A percentile compares a stretch with the other conserved stretches of the same genome.
Conservation (phyloP, 2,797 vertebrate species). For the Cossypha polioptera region DNA sequence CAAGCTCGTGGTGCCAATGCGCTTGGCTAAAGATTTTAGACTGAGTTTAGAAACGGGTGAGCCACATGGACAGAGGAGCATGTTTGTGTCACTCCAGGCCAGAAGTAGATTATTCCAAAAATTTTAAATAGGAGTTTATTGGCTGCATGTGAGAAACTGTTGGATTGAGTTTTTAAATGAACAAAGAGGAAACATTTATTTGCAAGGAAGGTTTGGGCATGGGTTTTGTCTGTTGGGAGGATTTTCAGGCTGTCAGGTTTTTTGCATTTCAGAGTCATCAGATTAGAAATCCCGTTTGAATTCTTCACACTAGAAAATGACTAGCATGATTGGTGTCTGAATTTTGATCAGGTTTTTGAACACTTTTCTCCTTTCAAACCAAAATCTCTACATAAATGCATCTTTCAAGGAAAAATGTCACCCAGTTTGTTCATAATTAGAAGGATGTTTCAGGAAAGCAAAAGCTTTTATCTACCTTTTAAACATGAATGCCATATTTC, state of each 20-base stretch:
- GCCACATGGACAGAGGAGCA: background rate
- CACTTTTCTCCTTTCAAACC: background rate
- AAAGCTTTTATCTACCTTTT: background rate
- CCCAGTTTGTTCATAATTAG: background rate
- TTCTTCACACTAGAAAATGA: background rate
- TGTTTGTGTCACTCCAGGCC: background rate
- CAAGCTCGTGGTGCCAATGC: background rate
- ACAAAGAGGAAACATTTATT: background rate
- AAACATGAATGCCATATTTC: background rate
- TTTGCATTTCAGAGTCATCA: background rate
- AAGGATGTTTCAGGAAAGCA: background rate
- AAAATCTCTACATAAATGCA: background rate
- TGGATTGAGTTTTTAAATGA: background rate
- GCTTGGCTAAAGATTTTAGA: background rate
- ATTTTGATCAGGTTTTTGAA: slow-evolving; percentile 16
- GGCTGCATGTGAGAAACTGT: background rate
- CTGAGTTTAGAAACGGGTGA: background rate
- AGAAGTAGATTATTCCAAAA: background rate
- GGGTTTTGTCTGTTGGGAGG: background rate
- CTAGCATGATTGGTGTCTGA: background rate
- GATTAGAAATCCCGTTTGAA: background rate
- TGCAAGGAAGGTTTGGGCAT: background rate
- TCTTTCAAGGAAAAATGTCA: background rate
- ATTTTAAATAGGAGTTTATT: background rate
- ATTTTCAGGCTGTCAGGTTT: background rate